Base-by-base conservation (phyloP, 2,113 vertebrate species). In the Halichoeres trimaculatus region DNA sequence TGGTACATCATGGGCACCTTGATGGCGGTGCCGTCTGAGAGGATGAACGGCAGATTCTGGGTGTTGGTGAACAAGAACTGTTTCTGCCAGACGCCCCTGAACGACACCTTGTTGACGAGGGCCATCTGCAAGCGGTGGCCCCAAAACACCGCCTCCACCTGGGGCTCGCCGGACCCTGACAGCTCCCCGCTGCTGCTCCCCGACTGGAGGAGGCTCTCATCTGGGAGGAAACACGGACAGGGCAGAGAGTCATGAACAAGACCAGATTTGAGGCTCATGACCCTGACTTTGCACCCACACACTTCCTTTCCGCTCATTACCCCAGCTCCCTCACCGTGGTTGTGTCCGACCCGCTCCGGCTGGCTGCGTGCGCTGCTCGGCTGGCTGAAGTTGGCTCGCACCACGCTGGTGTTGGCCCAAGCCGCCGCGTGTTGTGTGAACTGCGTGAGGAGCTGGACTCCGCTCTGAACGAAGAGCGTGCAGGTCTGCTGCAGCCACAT, bases 1-100 rank as follows among this genome's bases (percentile, higher is more conserved):
- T 96, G 96, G 72, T 97, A 92, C 95, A 98, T 97, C 85, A 93
- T 96, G 43, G 96, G 95, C 47, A 98, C 96, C 78, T 95, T 96
- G 83, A 95, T 75, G 30, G 83, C 64, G 0, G n/a, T 92, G 20
- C 96, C 96, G 0, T 94, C 93, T 0, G 86, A 50, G 0, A 93
- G 94, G 51, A 90, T 92, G 85, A 98, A 98, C 67, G 95, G 93
- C 83, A 97, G 91, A 74, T 93, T 90, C 84, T 96, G 94, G 0
- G 94, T 96, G 78, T 95, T 93, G 30, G 79, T 73, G 69, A 94
- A 93, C 17, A 93, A 91, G 76, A 98, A 97, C 66, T 91, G 94
- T 43, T 94, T 96, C 83, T 94, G 94, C 96, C 97, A 99, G 1
- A 51, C 74, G 19, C 96, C 96, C 80, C 92, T 95, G 89, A 97